Percentiles rank a stretch among this genome's conserved stretches.
These are phyloP conservation scores for Leucopsar rothschildi DNA, from an alignment of 2,113 vertebrate species.

Conservation along the genomic window DNA sequence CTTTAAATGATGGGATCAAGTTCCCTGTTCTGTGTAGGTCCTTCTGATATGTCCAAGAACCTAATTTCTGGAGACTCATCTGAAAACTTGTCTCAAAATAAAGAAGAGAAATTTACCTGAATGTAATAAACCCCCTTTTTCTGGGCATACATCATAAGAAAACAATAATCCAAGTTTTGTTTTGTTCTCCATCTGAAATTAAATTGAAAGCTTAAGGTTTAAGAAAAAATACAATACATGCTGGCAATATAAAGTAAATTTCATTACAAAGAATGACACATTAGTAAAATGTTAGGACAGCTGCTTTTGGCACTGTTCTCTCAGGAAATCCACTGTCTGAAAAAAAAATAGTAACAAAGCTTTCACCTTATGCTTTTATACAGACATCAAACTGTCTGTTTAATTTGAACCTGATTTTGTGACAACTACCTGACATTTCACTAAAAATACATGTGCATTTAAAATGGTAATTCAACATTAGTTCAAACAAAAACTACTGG, in stretches of 20 bases:
- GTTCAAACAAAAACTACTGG: not conserved
- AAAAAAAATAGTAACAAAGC: not conserved
- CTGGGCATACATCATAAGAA: constrained; percentile 99
- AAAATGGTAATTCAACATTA: not conserved
- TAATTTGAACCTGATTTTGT: not conserved
- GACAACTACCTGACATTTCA: not conserved
- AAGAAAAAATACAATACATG: not conserved
- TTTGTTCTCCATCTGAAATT: constrained; percentile 94
- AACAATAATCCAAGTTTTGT: constrained; percentile 97
- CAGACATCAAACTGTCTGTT: not conserved
- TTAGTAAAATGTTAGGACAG: constrained; percentile 12
- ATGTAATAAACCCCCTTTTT: constrained; percentile 95
- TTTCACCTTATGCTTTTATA: not conserved
- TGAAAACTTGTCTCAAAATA: not conserved
- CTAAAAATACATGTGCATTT: not conserved
- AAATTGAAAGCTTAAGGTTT: constrained; percentile 17
- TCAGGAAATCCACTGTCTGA: constrained; percentile 1
- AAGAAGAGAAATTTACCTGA: constrained; percentile 79
- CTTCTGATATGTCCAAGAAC: not conserved
- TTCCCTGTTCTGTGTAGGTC: not conserved
- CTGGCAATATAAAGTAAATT: not conserved
- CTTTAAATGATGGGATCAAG: not conserved
- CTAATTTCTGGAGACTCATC: not conserved
- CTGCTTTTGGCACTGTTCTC: not conserved
- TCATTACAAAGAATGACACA: not conserved